Percentiles rank a stretch among this genome's conserved stretches.
Evolutionary conservation across 1,140 invertebrate species (phyloP).

Genomic region (Semibalanus balanoides): DNA sequence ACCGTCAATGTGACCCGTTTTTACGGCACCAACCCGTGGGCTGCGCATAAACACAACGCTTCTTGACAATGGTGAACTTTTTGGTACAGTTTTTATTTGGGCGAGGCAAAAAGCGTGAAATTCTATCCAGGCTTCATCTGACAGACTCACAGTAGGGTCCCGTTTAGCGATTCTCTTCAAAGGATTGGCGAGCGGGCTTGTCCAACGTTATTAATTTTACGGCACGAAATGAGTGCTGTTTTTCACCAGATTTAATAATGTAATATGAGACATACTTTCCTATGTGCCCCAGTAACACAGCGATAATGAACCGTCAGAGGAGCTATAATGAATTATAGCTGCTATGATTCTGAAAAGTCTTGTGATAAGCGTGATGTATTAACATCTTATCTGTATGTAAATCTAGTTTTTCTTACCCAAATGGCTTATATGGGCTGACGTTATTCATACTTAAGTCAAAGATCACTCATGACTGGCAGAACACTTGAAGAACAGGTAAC

Average conservation of each 20-base stretch:
- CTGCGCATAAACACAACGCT: neutral
- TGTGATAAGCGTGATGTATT: too few species aligned
- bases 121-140: neutral
- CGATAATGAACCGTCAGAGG: too few species aligned
- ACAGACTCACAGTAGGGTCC: neutral
- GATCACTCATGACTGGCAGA: too few species aligned
- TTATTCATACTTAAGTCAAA: too few species aligned
- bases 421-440: too few species aligned
- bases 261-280: neutral
- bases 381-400: neutral
- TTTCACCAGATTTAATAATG: neutral
- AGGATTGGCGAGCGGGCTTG: neutral
- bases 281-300: too few species aligned
- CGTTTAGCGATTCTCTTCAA: neutral
- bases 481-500: too few species aligned
- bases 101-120: neutral
- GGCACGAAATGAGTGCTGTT: neutral
- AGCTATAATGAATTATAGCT: too few species aligned
- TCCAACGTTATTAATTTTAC: neutral
- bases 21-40: neutral
- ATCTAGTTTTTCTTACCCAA: neutral
- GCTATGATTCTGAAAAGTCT: too few species aligned
- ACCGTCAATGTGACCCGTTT: neutral
- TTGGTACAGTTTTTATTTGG: neutral
- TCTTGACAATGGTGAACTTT: neutral